Evolutionary conservation across 2,113 vertebrate genomes (phyloP), one percentile per base, ranked within the genome.

Genomic region (Anarrhichthys ocellatus): DNA sequence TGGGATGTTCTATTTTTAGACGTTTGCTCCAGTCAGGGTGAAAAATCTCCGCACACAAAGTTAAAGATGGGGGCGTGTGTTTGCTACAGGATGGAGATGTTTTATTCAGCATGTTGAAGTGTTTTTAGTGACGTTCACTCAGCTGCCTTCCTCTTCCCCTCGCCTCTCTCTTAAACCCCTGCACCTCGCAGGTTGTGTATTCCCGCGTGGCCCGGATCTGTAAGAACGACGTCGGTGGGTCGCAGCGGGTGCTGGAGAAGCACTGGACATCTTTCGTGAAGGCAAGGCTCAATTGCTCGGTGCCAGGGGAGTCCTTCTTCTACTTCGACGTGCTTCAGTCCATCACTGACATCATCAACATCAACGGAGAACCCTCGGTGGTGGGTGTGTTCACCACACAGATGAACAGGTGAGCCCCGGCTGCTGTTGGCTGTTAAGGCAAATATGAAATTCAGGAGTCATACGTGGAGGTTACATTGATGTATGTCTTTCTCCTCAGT

Each of bases 231-330:
- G 95, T 99, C 79, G 98, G 98, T 0, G 98, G 98, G 22, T 99
- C 98, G n/a, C 98, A 99, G 82, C 95, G 98, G 50, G 98, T 99
- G 70, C 93, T 99, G 78, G 98, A 99, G 89, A 99, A 99, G 92
- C 98, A 99, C 74, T 99, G 98, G 98, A 99, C 98, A 0, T 99
- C 98, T 0, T 99, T 99, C 67, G 95, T 99, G 72, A 99, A 99
- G 90, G 98, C 98, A 22, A 95, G 98, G 24, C 96, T 99, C 50
- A 99, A 99, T 93, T 99, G 98, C 80, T 99, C 98, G 0, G 97
- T 99, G 78, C 98, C 98, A 0, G 98, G 98, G 73, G 98, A 99
- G 92, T 99, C 98, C 0, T 99, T 99, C 91, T 99, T 99, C 95
- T 99, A 99, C 93, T 99, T 99, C 13, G 98, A 99, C 69, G 97